A percentile compares a stretch with the other conserved stretches of the same genome.
Evolutionary conservation across 2,113 vertebrate species (phyloP).

Genomic region (Brienomyrus longianalis): DNA sequence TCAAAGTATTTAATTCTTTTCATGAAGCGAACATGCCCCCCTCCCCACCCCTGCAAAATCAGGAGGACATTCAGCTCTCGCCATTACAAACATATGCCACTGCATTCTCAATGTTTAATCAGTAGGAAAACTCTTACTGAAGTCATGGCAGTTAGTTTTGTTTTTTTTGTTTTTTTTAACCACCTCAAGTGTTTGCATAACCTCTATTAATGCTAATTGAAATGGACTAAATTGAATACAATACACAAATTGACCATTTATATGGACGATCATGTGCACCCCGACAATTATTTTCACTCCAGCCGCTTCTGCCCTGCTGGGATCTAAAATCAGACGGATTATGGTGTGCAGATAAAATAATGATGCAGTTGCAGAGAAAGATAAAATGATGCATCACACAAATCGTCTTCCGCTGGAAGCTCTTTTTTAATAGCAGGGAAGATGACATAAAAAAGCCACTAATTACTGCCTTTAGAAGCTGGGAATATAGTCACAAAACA

Average conservation of each 20-base stretch:
- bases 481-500: conserved; percentile 24
- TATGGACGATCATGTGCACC: conserved; percentile 32
- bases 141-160: conserved; percentile 32
- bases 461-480: conserved; percentile 47
- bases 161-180: conserved; percentile 15
- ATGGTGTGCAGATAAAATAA: conserved; percentile 23
- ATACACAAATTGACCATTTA: conserved; percentile 5
- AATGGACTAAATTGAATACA: conserved; percentile 37
- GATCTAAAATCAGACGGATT: conserved; percentile 35
- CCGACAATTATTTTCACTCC: conserved; percentile 34
- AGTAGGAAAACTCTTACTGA: conserved; percentile 10
- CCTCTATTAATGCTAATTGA: conserved; percentile 27
- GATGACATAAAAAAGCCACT: conserved; percentile 36
- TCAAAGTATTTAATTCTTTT: neutral
- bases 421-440: neutral
- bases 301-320: conserved; percentile 44
- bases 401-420: neutral
- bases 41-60: neutral
- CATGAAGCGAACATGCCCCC: neutral
- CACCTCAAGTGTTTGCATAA: conserved; percentile 16
- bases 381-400: conserved; percentile 36
- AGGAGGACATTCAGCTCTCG: neutral
- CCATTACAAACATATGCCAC: neutral
- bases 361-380: conserved; percentile 33
- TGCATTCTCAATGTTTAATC: neutral